These are phyloP conservation scores for Mythimna pallens DNA, from an alignment of 2,888 invertebrate species.

Conservation along the genomic window DNA sequence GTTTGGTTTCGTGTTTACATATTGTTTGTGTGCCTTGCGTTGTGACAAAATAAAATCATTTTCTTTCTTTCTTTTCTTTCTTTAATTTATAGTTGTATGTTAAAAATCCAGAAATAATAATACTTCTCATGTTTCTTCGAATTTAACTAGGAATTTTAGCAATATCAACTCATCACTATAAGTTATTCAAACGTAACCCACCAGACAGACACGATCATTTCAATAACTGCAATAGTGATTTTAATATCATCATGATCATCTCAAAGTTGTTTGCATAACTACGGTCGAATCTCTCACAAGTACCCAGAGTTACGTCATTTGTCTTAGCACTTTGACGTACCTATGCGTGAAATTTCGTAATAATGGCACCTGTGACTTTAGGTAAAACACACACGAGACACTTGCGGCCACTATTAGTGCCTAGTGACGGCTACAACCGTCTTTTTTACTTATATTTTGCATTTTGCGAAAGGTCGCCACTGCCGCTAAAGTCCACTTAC, in stretches of 20 bases:
- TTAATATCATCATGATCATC: constrained; percentile 31
- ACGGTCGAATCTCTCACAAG: constrained; percentile 33
- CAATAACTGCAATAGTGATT: constrained; percentile 37
- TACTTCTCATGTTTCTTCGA: too few species aligned
- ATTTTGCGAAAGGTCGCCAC: background rate
- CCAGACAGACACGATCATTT: background rate
- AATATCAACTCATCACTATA: background rate
- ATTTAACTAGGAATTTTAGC: background rate
- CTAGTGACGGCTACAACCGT: background rate
- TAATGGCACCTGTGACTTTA: constrained; percentile 34
- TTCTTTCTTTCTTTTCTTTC: too few species aligned
- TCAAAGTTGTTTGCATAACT: constrained; percentile 36
- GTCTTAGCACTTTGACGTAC: constrained; percentile 29
- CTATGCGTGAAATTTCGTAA: constrained; percentile 51
- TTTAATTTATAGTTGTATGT: too few species aligned
- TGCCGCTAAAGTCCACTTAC: background rate
- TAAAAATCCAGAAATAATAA: too few species aligned
- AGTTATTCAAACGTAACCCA: background rate
- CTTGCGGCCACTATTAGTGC: background rate
- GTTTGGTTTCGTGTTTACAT: background rate
- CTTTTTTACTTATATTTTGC: background rate
- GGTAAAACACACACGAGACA: background rate
- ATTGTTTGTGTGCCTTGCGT: too few species aligned
- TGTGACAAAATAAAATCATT: too few species aligned
- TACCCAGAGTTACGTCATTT: constrained; percentile 43